Evolutionary conservation across 1,140 invertebrate genomes (phyloP), one percentile per base, ranked within the genome.

Genomic region (Drosophila pandora): DNA sequence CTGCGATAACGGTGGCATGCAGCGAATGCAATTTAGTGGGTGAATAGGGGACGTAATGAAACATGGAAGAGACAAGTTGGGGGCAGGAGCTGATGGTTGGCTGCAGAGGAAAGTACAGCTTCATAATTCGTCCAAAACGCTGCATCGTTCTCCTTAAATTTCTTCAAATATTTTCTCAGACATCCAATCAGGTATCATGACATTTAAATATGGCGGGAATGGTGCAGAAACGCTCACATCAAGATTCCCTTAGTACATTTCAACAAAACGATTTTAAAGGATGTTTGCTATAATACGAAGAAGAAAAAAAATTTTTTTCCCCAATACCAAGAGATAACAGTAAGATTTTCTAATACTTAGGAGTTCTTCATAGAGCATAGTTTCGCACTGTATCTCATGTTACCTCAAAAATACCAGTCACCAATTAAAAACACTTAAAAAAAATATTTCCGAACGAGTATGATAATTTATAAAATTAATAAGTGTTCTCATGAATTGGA

Each of bases 11-110:
- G 63, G 28, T 45, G 43, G 65, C 61, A 62, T 61, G 69, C 65
- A 80, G 70, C 47, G 54, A 64, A 75, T 87, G 78, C 83, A 88
- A 88, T 87, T 87, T 85, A 77, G 63, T 63, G 45, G 68, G 60
- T 47, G 69, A 57, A 10, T 28, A 28, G 7, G 47, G 47, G 21
- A 41, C 9, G 22, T 49, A 72, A 45, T 43, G 30, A 22, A 53
- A 57, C 17, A 12, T 21, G 52, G 13, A 34, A 12, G 9, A 34
- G 5, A 9, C 39, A 25, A 49, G 25, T 10, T 25, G 17, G 2
- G n/a, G 23, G 34, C 34, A 37, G 34, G 32, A 32, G 32, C 32
- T 34, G 10, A 34, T 34, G 32, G 34, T 4, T 12, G 10, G 34
- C 34, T 37, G 10, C 2, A 12, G 10, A 10, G 12, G 12, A 37